Evolutionary conservation across 2,797 vertebrate genomes (phyloP).

Genomic region (Lacerta agilis): DNA sequence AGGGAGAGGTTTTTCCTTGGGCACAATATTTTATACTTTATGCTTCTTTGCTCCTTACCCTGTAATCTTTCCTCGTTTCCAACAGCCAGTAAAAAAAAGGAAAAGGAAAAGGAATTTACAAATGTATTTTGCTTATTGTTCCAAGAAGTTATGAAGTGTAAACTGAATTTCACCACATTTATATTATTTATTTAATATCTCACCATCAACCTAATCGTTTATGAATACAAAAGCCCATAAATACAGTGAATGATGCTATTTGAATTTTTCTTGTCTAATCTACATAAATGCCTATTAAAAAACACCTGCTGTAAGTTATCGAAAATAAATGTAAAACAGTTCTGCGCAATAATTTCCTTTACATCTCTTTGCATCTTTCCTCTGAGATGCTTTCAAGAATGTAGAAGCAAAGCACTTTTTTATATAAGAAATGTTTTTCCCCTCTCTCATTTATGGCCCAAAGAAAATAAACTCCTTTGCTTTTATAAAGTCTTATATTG

Average conservation of each 20-base stretch:
- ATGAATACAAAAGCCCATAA: neutral
- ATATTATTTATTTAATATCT: conserved; percentile 35
- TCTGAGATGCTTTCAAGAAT: conserved; percentile 44
- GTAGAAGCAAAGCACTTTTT: conserved; percentile 51
- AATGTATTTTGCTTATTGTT: neutral
- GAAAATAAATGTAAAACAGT: conserved; percentile 47
- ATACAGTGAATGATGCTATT: conserved; percentile 11
- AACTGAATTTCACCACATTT: conserved; percentile 9
- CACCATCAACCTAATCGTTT: neutral
- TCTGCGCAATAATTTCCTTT: conserved; percentile 47
- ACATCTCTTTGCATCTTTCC: conserved; percentile 30
- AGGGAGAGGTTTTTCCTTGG: neutral
- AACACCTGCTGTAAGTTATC: conserved; percentile 26
- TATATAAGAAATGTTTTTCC: conserved; percentile 49
- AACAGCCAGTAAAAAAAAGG: neutral
- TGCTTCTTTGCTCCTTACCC: neutral
- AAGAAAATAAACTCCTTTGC: conserved; percentile 48
- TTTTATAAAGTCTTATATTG: conserved; percentile 32
- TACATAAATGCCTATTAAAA: conserved; percentile 23
- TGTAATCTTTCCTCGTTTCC: neutral
- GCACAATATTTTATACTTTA: neutral
- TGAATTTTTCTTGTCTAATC: conserved; percentile 18
- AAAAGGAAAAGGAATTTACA: neutral
- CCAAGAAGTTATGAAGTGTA: neutral
- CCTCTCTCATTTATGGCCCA: conserved; percentile 45